Percentiles rank a stretch among this genome's conserved stretches.
Conservation (phyloP, 2,113 vertebrate genomes). For the Ameiurus melas region DNA sequence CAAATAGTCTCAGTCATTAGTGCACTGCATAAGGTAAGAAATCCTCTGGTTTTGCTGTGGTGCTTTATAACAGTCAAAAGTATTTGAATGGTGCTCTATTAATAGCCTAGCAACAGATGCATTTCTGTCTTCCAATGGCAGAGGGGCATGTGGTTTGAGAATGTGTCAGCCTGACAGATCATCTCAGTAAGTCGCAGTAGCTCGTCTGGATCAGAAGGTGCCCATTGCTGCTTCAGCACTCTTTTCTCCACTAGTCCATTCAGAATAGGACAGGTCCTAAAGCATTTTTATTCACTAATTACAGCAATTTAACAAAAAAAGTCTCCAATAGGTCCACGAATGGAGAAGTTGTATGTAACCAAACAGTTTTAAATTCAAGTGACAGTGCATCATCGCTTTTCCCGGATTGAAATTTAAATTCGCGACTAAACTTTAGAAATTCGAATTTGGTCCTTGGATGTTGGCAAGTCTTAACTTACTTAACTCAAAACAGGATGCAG, state of each 20-base stretch:
- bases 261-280: not conserved
- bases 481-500: slow-evolving; percentile 56
- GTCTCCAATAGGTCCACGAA: not conserved
- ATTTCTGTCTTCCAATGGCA: slow-evolving; percentile 53
- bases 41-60: slow-evolving; percentile 53
- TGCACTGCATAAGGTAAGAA: slow-evolving; percentile 62
- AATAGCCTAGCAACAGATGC: slow-evolving; percentile 73
- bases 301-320: not conserved
- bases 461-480: slow-evolving; percentile 44
- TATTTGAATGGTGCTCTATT: slow-evolving; percentile 70
- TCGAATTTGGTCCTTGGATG: slow-evolving; percentile 32
- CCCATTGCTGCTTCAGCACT: slow-evolving; percentile 7
- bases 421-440: not conserved
- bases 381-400: not conserved
- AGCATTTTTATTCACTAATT: not conserved
- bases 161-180: slow-evolving; percentile 57
- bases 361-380: not conserved
- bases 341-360: not conserved
- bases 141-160: slow-evolving; percentile 56
- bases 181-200: slow-evolving; percentile 48
- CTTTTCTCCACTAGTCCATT: not conserved
- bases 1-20: slow-evolving; percentile 40
- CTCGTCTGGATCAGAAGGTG: slow-evolving; percentile 48
- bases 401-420: not conserved
- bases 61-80: slow-evolving; percentile 61